phyloP scores from a whole-genome alignment of 2,888 invertebrate species.

The Dromius quadrimaculatus region DNA sequence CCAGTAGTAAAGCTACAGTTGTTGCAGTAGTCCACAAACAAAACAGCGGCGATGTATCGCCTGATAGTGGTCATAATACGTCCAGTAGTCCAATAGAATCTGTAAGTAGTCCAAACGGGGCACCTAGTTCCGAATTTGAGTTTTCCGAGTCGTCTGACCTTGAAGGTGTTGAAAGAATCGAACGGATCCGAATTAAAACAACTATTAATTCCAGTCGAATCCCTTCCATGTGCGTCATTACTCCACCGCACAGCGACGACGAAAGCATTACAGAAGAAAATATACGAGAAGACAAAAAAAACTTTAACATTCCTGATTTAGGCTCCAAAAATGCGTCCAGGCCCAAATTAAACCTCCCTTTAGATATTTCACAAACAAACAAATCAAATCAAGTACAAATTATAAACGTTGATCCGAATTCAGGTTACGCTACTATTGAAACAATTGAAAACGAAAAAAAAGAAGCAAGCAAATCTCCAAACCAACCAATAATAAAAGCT shows the following conservation, averaged over 20 bases:
- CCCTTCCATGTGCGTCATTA: constrained; percentile 93
- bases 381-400: constrained; percentile 59
- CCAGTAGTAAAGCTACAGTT: constrained; percentile 69
- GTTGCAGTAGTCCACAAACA: constrained; percentile 72
- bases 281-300: constrained; percentile 51
- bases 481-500: constrained; percentile 65
- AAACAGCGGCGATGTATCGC: constrained; percentile 78
- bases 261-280: constrained; percentile 72
- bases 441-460: constrained; percentile 56
- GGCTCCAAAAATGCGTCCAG: constrained; percentile 53
- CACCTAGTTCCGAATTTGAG: constrained; percentile 81
- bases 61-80: constrained; percentile 85
- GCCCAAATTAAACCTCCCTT: constrained; percentile 57
- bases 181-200: constrained; percentile 87
- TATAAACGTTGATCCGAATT: constrained; percentile 63
- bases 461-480: constrained; percentile 51
- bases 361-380: constrained; percentile 49
- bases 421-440: constrained; percentile 65
- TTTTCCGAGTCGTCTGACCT: constrained; percentile 89
- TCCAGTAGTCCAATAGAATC: constrained; percentile 85
- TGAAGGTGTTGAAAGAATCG: constrained; percentile 89
- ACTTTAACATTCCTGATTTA: constrained; percentile 54
- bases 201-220: constrained; percentile 89
- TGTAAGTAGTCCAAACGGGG: constrained; percentile 77
- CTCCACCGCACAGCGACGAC: constrained; percentile 89